phyloP scores from a whole-genome alignment of 1,140 invertebrate species.

The Chelonus insularis region DNA sequence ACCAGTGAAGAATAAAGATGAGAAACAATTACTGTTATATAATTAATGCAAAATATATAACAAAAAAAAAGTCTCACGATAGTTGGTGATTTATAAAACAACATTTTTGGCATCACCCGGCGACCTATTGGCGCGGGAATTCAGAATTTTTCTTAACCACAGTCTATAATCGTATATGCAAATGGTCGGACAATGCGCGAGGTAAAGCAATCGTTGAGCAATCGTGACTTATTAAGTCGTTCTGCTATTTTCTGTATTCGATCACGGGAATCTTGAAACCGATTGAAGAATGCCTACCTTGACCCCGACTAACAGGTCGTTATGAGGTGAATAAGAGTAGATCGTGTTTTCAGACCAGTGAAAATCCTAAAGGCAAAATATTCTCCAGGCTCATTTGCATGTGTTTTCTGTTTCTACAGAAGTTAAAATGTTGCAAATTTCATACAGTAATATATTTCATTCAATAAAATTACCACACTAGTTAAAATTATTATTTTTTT shows the following conservation, averaged over 20 bases:
- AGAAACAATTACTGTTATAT: no score
- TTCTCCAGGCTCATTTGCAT: no score
- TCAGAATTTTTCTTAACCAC: conserved; percentile 30
- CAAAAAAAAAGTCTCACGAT: not conserved
- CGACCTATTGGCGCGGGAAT: conserved; percentile 30
- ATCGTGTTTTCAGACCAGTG: no score
- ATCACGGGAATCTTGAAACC: conserved; percentile 48
- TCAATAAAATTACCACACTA: no score
- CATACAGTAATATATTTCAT: no score
- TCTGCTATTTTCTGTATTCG: conserved; percentile 51
- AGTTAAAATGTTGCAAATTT: no score
- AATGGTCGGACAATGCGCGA: conserved; percentile 48
- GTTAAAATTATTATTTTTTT: no score
- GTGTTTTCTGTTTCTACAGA: no score
- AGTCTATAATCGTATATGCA: conserved; percentile 60
- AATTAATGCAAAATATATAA: no score
- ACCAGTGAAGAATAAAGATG: no score
- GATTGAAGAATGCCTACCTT: conserved; percentile 49
- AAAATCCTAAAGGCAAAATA: no score
- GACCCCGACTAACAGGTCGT: conserved; percentile 36
- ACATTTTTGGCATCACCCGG: conserved; percentile 16
- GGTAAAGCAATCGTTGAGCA: conserved; percentile 54
- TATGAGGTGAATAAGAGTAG: not conserved
- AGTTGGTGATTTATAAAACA: not conserved
- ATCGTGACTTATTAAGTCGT: conserved; percentile 60